These are phyloP conservation scores for Synodontis membranacea DNA, from an alignment of 2,113 vertebrate species.

Conservation along the genomic window DNA sequence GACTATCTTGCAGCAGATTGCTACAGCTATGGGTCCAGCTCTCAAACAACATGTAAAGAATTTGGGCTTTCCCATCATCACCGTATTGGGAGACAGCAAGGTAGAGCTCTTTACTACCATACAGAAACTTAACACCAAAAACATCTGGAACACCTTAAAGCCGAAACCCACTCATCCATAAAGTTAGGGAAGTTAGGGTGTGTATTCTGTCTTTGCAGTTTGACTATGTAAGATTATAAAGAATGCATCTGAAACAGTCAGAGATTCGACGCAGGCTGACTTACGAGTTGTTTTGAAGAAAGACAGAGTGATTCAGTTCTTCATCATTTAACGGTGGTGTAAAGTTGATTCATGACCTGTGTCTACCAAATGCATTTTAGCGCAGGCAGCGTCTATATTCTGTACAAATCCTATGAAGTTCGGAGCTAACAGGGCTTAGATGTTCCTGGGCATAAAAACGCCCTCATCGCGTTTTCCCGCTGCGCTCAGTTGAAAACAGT, in stretches of 20 bases:
- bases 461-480: too few species aligned
- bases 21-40: slow-evolving; percentile 88
- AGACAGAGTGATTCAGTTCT: not conserved
- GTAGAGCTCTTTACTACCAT: slow-evolving; percentile 63
- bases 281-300: not conserved
- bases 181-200: not conserved
- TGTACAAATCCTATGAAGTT: too few species aligned
- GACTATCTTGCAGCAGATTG: slow-evolving; percentile 88
- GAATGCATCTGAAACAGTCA: not conserved
- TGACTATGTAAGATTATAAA: not conserved
- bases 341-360: not conserved
- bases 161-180: not conserved
- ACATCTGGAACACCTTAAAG: not conserved
- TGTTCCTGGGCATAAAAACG: too few species aligned
- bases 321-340: not conserved
- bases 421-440: too few species aligned
- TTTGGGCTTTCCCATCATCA: slow-evolving; percentile 88
- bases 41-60: slow-evolving; percentile 90
- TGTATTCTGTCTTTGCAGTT: not conserved
- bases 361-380: too few species aligned
- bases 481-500: too few species aligned
- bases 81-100: slow-evolving; percentile 96
- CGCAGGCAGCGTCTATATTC: too few species aligned
- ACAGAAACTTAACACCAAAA: not conserved
- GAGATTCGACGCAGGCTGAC: not conserved